phyloP scores from a whole-genome alignment of 2,797 vertebrate species.

The Tamandua tetradactyla region DNA sequence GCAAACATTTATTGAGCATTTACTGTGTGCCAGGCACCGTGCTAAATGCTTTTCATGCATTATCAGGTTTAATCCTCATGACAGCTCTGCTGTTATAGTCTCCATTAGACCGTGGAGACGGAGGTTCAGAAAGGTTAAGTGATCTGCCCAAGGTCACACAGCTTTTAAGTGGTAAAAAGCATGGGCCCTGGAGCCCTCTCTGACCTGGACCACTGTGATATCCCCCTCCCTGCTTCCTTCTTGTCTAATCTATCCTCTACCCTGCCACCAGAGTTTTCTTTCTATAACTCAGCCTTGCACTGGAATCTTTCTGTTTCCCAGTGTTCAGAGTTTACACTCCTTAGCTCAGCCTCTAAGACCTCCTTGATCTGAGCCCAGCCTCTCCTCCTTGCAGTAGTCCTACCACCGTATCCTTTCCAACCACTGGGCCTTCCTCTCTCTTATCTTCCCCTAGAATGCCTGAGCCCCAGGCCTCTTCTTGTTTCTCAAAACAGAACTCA shows the following conservation, averaged over 20 bases:
- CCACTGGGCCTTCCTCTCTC: not conserved
- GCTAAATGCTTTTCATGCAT: conserved; percentile 66
- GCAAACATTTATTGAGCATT: conserved; percentile 80
- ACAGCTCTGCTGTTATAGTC: not conserved
- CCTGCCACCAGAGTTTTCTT: not conserved
- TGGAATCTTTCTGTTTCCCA: not conserved
- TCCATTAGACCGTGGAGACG: not conserved
- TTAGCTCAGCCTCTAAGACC: not conserved
- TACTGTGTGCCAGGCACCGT: conserved; percentile 61
- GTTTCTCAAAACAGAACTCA: not conserved
- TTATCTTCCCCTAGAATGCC: accelerated
- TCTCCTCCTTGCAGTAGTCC: not conserved
- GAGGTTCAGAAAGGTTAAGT: conserved; percentile 66
- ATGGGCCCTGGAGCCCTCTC: not conserved
- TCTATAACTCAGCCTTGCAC: not conserved
- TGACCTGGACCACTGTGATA: too few species aligned
- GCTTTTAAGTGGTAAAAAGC: not conserved
- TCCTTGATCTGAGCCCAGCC: not conserved
- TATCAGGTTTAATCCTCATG: conserved; percentile 37
- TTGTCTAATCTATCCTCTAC: not conserved
- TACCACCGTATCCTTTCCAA: not conserved
- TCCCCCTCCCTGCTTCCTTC: not conserved
- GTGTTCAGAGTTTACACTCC: too few species aligned
- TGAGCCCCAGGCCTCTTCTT: not conserved
- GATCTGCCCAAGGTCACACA: conserved; percentile 49